phyloP scores from a whole-genome alignment of 1,140 invertebrate genomes.

The Subanguina moxae region DNA sequence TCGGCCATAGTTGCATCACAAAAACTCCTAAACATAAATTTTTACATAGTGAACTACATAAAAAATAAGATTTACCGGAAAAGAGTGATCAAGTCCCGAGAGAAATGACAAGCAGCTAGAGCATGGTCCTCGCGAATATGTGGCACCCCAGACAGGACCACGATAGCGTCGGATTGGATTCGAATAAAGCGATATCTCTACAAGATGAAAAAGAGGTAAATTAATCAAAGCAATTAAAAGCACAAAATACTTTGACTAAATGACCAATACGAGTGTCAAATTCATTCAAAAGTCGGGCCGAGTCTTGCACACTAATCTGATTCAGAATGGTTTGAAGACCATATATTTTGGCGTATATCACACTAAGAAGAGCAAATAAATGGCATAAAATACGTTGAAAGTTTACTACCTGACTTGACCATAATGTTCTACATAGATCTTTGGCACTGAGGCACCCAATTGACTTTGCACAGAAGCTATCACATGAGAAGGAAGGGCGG shows the following conservation, averaged over 20 bases:
- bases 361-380: constrained; percentile 25
- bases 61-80: constrained; percentile 25
- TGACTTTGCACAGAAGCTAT: constrained; percentile 48
- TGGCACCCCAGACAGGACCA: constrained; percentile 39
- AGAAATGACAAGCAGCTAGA: constrained; percentile 39
- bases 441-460: constrained; percentile 36
- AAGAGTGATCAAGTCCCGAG: constrained; percentile 45
- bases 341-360: constrained; percentile 47
- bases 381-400: constrained; percentile 6
- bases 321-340: constrained; percentile 49
- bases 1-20: constrained; percentile 54
- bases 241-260: constrained; percentile 34
- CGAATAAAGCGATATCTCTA: constrained; percentile 41
- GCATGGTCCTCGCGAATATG: constrained; percentile 33
- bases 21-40: constrained; percentile 45
- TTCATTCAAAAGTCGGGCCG: constrained; percentile 51
- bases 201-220: background rate
- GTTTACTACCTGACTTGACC: constrained; percentile 28
- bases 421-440: constrained; percentile 54
- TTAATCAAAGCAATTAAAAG: background rate
- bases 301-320: constrained; percentile 53
- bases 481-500: constrained; percentile 48
- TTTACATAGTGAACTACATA: constrained; percentile 2
- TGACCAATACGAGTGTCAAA: constrained; percentile 43
- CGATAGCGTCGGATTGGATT: constrained; percentile 48